These are phyloP conservation scores for Rhysida immarginata DNA, from an alignment of 1,140 invertebrate species.

Conservation along the genomic window DNA sequence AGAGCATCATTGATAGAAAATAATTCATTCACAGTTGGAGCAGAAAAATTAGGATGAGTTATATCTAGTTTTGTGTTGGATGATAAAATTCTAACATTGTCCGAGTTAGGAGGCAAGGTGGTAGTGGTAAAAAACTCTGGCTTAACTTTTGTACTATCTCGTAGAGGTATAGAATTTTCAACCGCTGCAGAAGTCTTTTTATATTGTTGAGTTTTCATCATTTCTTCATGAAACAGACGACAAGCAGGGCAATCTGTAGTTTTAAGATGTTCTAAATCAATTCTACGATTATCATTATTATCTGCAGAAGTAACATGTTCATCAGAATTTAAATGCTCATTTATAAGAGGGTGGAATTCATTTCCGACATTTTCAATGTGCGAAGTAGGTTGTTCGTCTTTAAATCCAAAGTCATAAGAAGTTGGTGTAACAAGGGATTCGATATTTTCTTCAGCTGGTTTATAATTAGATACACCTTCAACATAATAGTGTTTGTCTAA, in stretches of 20 bases:
- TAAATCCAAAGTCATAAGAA: no score
- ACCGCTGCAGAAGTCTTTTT: not conserved
- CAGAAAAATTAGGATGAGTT: not conserved
- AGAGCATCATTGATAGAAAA: not conserved
- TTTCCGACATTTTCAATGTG: no score
- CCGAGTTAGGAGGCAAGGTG: not conserved
- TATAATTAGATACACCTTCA: no score
- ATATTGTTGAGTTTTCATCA: not conserved
- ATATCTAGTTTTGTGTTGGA: not conserved
- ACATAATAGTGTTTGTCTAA: no score
- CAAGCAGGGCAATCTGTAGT: not conserved
- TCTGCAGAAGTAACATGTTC: no score
- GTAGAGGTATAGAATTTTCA: not conserved
- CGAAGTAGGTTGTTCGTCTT: no score
- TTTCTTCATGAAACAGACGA: not conserved
- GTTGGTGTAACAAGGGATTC: no score
- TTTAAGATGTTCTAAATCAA: not conserved
- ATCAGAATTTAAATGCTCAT: no score
- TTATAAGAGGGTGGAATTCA: no score
- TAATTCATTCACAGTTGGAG: not conserved
- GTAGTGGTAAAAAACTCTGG: not conserved
- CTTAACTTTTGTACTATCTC: not conserved
- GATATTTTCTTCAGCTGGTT: no score
- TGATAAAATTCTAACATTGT: not conserved
- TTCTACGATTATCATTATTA: no score